Evolutionary conservation across 2,113 vertebrate genomes (phyloP), one percentile per base, ranked within the genome.

Genomic region (Marmota flaviventris): DNA sequence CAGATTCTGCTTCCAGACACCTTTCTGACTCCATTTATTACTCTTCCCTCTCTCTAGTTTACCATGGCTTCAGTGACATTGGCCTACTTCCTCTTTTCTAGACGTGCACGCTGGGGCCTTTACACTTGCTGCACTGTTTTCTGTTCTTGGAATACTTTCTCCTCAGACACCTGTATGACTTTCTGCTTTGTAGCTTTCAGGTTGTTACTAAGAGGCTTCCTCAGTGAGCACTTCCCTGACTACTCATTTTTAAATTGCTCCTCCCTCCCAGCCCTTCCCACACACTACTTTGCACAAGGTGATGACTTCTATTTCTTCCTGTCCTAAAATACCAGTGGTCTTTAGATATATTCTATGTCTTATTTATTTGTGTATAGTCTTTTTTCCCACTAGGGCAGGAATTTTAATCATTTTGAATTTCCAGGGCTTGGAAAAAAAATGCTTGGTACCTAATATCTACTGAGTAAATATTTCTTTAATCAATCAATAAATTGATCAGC

Each of bases 361-460:
- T 85, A 75, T 45, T 81, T 87, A 51, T 51, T 92, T 79, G 6
- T 76, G 72, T 72, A 34, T n/a, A n/a, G 4, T 94, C 8, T 53
- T 4, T 92, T 48, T 10, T 10, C 45, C 56, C 45, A 89, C 11
- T 89, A 85, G 51, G 3, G 13, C 2, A 89, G 17, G 39, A 70
- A 16, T 42, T 92, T 79, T 82, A 82, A 42, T 82, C 32, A 76
- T 20, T 93, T 94, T 61, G 42, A 73, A 87, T 84, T 93, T 37
- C 42, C 3, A 42, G 75, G 65, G 27, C 72, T 90, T 67, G 77
- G 8, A 82, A 94, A 17, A 70, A 48, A 17, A 70, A 48, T 76
- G 29, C 16, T 2, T 63, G 39, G 56, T 4, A 89, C 16, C 18
- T 77, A 94, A 82, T 24, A 70, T 29, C 7, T 34, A 58, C 8